Conservation (phyloP, 2,797 vertebrate species). For the Echeneis naucrates region DNA sequence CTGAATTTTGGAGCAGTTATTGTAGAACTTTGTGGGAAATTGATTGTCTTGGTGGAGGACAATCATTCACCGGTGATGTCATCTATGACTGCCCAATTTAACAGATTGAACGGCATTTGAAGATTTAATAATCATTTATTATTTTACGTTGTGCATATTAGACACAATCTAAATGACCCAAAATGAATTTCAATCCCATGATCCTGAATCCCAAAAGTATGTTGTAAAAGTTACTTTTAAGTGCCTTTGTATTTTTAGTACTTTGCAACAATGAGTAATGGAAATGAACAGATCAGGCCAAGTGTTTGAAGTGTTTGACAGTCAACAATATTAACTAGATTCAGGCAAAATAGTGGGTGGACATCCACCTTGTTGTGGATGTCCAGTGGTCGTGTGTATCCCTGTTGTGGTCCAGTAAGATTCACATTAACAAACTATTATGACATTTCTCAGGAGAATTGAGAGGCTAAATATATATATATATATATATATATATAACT, state of each 20-base stretch:
- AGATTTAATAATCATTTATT: not conserved
- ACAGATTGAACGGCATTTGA: not conserved
- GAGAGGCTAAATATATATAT: too few species aligned
- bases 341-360: not conserved
- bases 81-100: not conserved
- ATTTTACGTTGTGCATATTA: not conserved
- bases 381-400: not conserved
- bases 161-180: not conserved
- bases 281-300: not conserved
- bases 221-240: not conserved
- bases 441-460: not conserved
- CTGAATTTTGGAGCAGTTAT: not conserved
- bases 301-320: conserved; percentile 1
- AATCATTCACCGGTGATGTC: not conserved
- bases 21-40: not conserved
- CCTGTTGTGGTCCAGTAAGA: not conserved
- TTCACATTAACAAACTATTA: not conserved
- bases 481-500: too few species aligned
- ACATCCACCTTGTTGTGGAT: not conserved
- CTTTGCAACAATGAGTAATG: not conserved
- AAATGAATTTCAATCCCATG: not conserved
- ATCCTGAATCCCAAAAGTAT: not conserved
- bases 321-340: not conserved
- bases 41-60: not conserved
- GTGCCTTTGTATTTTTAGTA: not conserved